Evolutionary conservation across 2,113 vertebrate species (phyloP), one percentile per base, ranked within the genome.

Genomic region (Aspidoscelis tigris): DNA sequence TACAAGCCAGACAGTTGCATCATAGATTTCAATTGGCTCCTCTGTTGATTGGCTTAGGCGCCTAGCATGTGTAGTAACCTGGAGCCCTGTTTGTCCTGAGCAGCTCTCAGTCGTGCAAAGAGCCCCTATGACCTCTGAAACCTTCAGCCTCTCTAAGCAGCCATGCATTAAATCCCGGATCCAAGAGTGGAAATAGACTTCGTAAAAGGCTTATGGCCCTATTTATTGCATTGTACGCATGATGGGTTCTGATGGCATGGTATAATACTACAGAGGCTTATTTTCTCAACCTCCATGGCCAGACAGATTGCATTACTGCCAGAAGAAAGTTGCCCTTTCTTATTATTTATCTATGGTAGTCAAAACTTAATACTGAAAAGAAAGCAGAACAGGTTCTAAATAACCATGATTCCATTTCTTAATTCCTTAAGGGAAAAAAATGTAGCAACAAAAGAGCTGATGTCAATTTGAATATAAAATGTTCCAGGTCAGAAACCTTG

Each of bases 151-250:
- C 92, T 92, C 90, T 79, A 92, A 94, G 95, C 95, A 96, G 93
- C 93, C 86, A 81, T 94, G 95, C 92, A 86, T 96, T 95, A 96
- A 96, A 96, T 95, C 93, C 68, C 90, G 84, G 95, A 94, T 94
- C 92, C 94, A 92, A 88, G 92, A 92, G 93, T 95, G 93, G 92
- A 96, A 95, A 96, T 93, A 95, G 95, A 95, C 94, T 96, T 95
- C 86, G 90, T 94, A 91, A 94, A 95, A 95, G 92, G 93, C 94
- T 95, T 95, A 95, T 87, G 88, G 89, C 90, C 92, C 94, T 95
- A 95, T 93, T 95, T 95, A 95, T 94, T 93, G 93, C 93, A 93
- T 91, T 93, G 89, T 89, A 93, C 87, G 80, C 92, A 86, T 90
- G 92, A 94, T 0, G 12, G 87, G 88, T 91, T 82, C 86, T 44